These are phyloP conservation scores for Tiliacea aurago DNA, from an alignment of 2,888 invertebrate genomes.

Conservation along the genomic window DNA sequence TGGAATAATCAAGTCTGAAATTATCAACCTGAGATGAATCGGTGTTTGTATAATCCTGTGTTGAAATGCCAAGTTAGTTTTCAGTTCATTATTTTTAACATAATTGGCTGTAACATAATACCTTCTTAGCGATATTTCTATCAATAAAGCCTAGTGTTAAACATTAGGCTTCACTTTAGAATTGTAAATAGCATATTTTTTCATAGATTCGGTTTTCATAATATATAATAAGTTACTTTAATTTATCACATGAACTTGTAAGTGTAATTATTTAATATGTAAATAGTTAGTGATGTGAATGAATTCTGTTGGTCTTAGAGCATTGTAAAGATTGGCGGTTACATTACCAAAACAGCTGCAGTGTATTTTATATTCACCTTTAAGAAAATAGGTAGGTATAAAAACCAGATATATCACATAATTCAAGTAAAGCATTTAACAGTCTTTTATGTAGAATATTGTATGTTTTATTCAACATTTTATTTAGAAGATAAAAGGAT, in stretches of 20 bases:
- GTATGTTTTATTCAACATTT: not conserved
- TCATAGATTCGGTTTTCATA: conserved; percentile 25
- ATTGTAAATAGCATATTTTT: conserved; percentile 41
- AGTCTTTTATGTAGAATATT: too few species aligned
- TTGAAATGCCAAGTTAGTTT: not conserved
- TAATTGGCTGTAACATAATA: not conserved
- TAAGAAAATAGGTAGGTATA: too few species aligned
- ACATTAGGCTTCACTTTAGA: conserved; percentile 22
- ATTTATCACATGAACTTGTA: conserved; percentile 55
- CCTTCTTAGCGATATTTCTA: not conserved
- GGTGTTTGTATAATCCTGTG: not conserved
- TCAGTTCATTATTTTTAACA: not conserved
- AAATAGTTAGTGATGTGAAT: conserved; percentile 30
- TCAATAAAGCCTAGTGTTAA: conserved; percentile 28
- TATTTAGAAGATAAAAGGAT: not conserved
- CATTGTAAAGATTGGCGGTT: conserved; percentile 32
- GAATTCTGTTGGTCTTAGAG: conserved; percentile 5
- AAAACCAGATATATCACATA: not conserved
- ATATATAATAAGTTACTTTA: conserved; percentile 50
- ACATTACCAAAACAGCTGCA: conserved; percentile 16
- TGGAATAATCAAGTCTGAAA: not conserved
- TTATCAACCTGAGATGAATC: not conserved
- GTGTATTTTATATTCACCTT: too few species aligned
- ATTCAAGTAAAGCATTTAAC: not conserved
- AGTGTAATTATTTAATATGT: conserved; percentile 64